These are phyloP conservation scores for Cremastobaeus sp. DNA, from an alignment of 2,888 invertebrate species.

Conservation along the genomic window DNA sequence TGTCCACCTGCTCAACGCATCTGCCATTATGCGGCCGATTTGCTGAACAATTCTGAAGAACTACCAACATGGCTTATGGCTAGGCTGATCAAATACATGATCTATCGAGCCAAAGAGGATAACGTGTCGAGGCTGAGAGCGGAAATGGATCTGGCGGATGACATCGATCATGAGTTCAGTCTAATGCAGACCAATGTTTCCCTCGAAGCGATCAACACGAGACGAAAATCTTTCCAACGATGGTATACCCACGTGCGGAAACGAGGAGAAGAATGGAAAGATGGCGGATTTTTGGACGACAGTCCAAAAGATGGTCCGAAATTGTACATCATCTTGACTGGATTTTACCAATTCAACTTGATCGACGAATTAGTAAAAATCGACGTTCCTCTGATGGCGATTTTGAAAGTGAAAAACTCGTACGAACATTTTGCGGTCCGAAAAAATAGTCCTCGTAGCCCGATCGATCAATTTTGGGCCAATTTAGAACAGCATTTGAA, in stretches of 20 bases:
- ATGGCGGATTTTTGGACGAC: constrained; percentile 80
- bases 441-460: background rate
- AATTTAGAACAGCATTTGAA: constrained; percentile 43
- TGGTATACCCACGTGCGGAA: constrained; percentile 79
- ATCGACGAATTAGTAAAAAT: constrained; percentile 65
- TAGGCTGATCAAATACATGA: constrained; percentile 70
- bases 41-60: constrained; percentile 44
- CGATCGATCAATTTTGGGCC: constrained; percentile 66
- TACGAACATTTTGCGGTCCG: constrained; percentile 16
- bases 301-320: constrained; percentile 80
- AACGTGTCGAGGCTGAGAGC: constrained; percentile 58
- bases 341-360: constrained; percentile 75
- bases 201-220: constrained; percentile 2
- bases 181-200: constrained; percentile 61
- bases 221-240: constrained; percentile 67
- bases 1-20: constrained; percentile 62
- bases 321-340: constrained; percentile 80
- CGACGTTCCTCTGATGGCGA: constrained; percentile 68
- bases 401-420: constrained; percentile 67
- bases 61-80: constrained; percentile 67
- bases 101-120: constrained; percentile 67
- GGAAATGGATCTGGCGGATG: constrained; percentile 60
- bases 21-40: constrained; percentile 65
- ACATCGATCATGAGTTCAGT: constrained; percentile 65
- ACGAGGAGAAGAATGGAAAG: constrained; percentile 81